Evolutionary conservation across 2,888 invertebrate genomes (phyloP), one percentile per base, ranked within the genome.

Genomic region (Tachina fera): DNA sequence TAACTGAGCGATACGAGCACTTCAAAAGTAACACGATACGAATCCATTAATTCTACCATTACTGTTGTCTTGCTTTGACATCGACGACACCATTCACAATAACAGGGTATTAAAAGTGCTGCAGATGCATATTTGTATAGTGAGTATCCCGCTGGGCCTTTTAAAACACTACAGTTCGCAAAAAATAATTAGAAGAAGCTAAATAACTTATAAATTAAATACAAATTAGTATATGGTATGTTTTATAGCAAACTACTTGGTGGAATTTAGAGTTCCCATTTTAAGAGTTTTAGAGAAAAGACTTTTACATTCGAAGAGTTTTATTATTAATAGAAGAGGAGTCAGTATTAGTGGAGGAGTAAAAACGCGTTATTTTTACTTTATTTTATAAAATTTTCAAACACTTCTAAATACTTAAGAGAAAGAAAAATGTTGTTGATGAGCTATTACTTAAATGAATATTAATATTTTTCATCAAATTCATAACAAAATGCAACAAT

Each of bases 161-260:
- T 51, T 9, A 9, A 61, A 68, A 31, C 70, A 51, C 43, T 61
- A 68, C 56, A 58, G 19, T 47, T 60, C 19, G 67, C 16, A 74
- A 45, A 56, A 47, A 67, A 31, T n/a, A 22, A 67, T 13, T 58
- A 53, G 51, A 60, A 31, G 13, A 51, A 82, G 61, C 63, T 75
- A 76, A 70, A 58, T 67, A 31, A 75, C 47, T 70, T 45, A 49
- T 8, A 58, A 19, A 71, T 47, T 10, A 58, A 72, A 51, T 39
- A 47, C 39, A 19, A 39, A 47, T 45, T 53, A 14, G 70, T n/a
- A 2, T 74, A 31, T 31, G 10, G 3, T 51, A 19, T 56, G 13
- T 56, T 41, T 22, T 39, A n/a, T n/a, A 51, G 72, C 47, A 84
- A 84, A 76, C 84, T 80, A 84, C 71, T 63, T 19, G 51, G 58